A percentile compares a stretch with the other conserved stretches of the same genome.
phyloP scores from a whole-genome alignment of 2,113 vertebrate species.

The Ailurus styani region DNA sequence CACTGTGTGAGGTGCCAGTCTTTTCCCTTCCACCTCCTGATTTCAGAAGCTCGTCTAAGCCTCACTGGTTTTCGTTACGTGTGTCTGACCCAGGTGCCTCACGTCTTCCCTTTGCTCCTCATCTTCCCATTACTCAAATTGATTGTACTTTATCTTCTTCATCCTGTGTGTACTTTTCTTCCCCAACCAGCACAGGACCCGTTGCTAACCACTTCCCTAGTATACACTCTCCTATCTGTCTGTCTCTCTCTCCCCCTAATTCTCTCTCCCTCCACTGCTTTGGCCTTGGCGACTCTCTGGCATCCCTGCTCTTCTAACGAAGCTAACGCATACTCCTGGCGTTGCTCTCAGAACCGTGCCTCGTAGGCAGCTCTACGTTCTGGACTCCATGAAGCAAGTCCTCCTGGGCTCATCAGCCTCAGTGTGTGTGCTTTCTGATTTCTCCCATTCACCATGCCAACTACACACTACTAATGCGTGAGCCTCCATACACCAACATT shows the following conservation, averaged over 20 bases:
- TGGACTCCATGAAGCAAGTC: neutral
- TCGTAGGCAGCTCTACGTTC: neutral
- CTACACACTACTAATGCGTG: no score
- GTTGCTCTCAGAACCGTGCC: neutral
- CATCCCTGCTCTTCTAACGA: neutral
- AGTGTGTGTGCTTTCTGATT: neutral
- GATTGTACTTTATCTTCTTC: neutral
- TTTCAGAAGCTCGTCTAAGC: neutral
- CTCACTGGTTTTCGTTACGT: fast-evolving
- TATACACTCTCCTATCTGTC: fast-evolving
- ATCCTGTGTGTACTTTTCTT: fast-evolving
- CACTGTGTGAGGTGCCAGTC: neutral
- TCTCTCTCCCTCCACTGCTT: no score
- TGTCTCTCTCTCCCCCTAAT: neutral
- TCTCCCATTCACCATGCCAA: neutral
- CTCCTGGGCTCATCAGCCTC: fast-evolving
- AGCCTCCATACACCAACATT: neutral
- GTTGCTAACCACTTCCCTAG: fast-evolving
- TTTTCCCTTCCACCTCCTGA: neutral
- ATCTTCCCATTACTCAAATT: neutral
- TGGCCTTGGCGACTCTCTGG: neutral
- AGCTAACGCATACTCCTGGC: neutral
- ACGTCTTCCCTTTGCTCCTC: neutral
- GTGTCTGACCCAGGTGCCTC: neutral
- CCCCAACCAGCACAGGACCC: fast-evolving